Percentiles rank a stretch among this genome's conserved stretches.
Evolutionary conservation across 2,888 invertebrate species (phyloP).

Genomic region (Drosophila merina): DNA sequence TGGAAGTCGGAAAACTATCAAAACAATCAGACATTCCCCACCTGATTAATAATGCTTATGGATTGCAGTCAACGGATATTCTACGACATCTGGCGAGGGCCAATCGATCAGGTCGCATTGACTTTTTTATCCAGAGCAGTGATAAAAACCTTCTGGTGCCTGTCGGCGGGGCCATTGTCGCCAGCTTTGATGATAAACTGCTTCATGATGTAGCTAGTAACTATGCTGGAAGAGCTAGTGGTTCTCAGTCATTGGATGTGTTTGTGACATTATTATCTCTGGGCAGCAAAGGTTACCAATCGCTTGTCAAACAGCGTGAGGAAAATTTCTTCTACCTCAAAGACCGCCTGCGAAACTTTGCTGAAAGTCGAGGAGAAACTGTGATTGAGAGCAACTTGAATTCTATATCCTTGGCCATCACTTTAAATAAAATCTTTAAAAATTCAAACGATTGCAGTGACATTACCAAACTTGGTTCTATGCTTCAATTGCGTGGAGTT

Average conservation of each 20-base stretch:
- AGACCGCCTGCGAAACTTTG: constrained; percentile 85
- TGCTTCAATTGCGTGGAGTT: constrained; percentile 89
- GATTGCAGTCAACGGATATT: constrained; percentile 89
- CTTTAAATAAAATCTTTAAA: constrained; percentile 80
- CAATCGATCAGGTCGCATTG: constrained; percentile 87
- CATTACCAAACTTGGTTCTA: constrained; percentile 88
- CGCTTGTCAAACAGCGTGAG: constrained; percentile 86
- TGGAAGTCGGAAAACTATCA: constrained; percentile 87
- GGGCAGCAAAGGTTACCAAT: constrained; percentile 87
- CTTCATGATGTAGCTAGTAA: constrained; percentile 88
- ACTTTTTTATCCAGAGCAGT: constrained; percentile 92
- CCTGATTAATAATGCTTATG: constrained; percentile 93
- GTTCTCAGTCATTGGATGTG: constrained; percentile 89
- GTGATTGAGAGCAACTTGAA: constrained; percentile 87
- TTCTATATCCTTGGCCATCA: constrained; percentile 88
- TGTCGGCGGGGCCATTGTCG: constrained; percentile 92
- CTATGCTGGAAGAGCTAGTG: constrained; percentile 91
- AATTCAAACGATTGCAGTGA: constrained; percentile 19
- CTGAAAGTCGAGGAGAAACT: constrained; percentile 86
- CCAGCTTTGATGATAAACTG: constrained; percentile 87
- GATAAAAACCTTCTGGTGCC: constrained; percentile 94
- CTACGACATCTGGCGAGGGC: constrained; percentile 88
- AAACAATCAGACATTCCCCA: constrained; percentile 88
- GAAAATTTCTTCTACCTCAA: constrained; percentile 87
- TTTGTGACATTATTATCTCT: constrained; percentile 90